Conservation (phyloP, 2,113 vertebrate species). For the Spheniscus mendiculus region DNA sequence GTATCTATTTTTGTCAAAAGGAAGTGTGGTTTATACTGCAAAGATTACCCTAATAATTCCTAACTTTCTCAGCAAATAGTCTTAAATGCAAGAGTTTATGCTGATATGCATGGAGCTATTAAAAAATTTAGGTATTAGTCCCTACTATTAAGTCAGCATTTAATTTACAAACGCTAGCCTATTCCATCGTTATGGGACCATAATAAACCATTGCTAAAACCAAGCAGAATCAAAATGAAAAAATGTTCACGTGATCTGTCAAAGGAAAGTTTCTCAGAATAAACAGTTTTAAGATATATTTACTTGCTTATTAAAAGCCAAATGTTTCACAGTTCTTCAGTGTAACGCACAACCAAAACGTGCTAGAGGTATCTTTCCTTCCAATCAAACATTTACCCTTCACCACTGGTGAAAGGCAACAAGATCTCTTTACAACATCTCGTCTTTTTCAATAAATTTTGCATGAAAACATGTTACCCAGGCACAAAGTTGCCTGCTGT, state of each 20-base stretch:
- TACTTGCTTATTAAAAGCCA: not conserved
- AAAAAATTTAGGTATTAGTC: not conserved
- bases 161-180: not conserved
- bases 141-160: not conserved
- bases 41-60: not conserved
- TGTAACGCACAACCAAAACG: not conserved
- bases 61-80: not conserved
- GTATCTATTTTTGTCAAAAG: not conserved
- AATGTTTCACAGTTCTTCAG: not conserved
- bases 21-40: not conserved
- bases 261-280: not conserved
- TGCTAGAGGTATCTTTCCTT: constrained; percentile 50
- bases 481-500: constrained; percentile 94
- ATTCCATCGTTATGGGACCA: accelerated
- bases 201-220: not conserved
- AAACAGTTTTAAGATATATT: not conserved
- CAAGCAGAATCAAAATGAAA: not conserved
- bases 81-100: not conserved
- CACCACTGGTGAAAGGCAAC: constrained; percentile 86
- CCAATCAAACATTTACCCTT: constrained; percentile 85
- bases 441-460: constrained; percentile 95
- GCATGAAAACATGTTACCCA: constrained; percentile 90
- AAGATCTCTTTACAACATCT: constrained; percentile 85
- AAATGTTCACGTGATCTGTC: accelerated
- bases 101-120: not conserved